Base-by-base conservation (phyloP, 2,113 vertebrate species). In the Datnioides undecimradiatus region DNA sequence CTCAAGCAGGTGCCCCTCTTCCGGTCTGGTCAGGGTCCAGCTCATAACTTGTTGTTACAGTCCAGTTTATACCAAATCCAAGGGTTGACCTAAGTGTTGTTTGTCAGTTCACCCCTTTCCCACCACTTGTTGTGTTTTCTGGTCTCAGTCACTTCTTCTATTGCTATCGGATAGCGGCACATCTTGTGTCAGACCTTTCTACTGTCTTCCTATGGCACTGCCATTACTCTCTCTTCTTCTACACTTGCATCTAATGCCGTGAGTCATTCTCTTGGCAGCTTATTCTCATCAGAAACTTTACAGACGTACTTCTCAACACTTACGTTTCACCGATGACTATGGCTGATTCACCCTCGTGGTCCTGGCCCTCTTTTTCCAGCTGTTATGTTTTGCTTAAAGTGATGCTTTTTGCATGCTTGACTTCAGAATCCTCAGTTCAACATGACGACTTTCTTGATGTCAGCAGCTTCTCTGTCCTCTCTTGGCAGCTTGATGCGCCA, bases 401-500 rank as follows among this genome's bases (percentile, higher is more conserved):
- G 19, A 29, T 62, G 14, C 6, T n/a, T 51, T 57, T 71, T 38
- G 33, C 34, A 21, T 31, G 10, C 59, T 69, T 52, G 8, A 71
- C 65, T 76, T 69, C 58, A 0, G 5, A 65, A 63, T 72, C 27
- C 34, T 36, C 38, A 64, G 27, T 55, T 67, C 40, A 67, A 63
- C 65, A 71, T 14, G 41, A 48, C 1, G 1, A 9, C 38, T 67
- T 72, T 31, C 54, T 66, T 60, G 33, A 41, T 62, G 16, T 80
- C 58, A 65, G 31, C 49, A 60, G 52, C 66, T 67, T 73, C 23
- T 17, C 8, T 25, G 27, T 81, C 57, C 29, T 64, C 67, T 21
- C 52, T 54, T 84, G 57, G 51, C 60, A 66, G 49, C 9, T 66
- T 33, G 46, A 82, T 76, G 17, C 25, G 63, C 43, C 52, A 68